Base-by-base conservation (phyloP, 2,797 vertebrate species). In the Sebastes baramenuke region DNA sequence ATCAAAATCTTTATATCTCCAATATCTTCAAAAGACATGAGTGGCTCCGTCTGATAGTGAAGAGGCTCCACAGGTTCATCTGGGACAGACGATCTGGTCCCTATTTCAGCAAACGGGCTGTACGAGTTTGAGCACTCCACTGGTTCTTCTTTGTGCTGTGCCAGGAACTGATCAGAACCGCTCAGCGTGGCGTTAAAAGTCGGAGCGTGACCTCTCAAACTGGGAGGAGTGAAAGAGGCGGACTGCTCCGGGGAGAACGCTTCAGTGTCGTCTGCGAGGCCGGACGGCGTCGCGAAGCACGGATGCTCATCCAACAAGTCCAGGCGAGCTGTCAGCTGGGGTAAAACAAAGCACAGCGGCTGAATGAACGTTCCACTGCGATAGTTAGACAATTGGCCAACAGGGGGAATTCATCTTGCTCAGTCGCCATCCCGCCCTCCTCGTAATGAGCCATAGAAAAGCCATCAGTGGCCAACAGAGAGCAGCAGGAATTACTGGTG, bases 321-420 rank as follows among this genome's bases (percentile, higher is more conserved):
- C 82, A 96, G 93, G 66, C 75, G 94, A 87, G 90, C 24, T 80
- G 93, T 91, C 96, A 96, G 92, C 89, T 95, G 49, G 61, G 80
- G 92, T 61, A 91, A 85, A 88, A 75, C 85, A 93, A 88, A 94
- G 77, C 86, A 80, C 2, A 89, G 71, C 56, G 79, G 77, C 82
- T 34, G 71, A 88, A 79, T 87, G 77, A 87, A 69, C 22, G 85
- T 82, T 87, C 86, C 88, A 76, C 77, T 73, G 84, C 84, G 87
- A 83, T 77, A 76, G 73, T 79, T 79, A 85, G 70, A 83, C 84
- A 87, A 88, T 82, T 83, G 86, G 73, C 90, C 88, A 82, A 87
- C 81, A 79, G 80, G 87, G 69, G 74, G 61, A 77, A 89, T 87
- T 83, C 72, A 84, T 91, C 86, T 79, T 69, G 66, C 72, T 86